phyloP scores from a whole-genome alignment of 1,140 invertebrate genomes.

The Apis dorsata region DNA sequence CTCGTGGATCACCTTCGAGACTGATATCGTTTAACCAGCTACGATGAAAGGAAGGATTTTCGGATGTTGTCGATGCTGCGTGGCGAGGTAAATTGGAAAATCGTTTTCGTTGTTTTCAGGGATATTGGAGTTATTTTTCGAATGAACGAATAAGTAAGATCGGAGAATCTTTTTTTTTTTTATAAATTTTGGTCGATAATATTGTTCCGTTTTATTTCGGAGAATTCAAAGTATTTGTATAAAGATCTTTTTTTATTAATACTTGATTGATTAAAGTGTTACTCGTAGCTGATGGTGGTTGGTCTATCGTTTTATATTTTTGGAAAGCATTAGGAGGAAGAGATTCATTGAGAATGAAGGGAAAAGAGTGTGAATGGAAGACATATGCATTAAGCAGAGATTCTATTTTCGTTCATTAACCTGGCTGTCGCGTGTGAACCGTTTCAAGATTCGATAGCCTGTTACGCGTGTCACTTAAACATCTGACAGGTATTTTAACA shows the following conservation, averaged over 20 bases:
- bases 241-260: too few relatives aligned
- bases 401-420: constrained; percentile 2
- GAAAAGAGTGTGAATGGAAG: background rate
- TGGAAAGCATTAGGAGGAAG: too few relatives aligned
- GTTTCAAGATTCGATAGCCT: background rate
- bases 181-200: too few relatives aligned
- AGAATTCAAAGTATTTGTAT: too few relatives aligned
- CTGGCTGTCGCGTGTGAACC: background rate
- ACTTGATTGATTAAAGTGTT: too few relatives aligned
- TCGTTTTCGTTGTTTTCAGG: background rate
- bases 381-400: background rate
- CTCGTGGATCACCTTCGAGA: constrained; percentile 46
- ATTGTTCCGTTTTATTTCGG: too few relatives aligned
- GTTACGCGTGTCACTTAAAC: background rate
- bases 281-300: too few relatives aligned
- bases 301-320: too few relatives aligned
- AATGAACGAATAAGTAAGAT: too few relatives aligned
- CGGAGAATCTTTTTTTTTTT: too few relatives aligned
- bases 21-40: background rate
- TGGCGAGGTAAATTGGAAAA: background rate
- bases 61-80: background rate
- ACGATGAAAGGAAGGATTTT: background rate
- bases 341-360: background rate
- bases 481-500: constrained; percentile 10
- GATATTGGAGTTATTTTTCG: background rate